Base-by-base conservation (phyloP, 1,140 invertebrate species). In the Micrasema longulum region DNA sequence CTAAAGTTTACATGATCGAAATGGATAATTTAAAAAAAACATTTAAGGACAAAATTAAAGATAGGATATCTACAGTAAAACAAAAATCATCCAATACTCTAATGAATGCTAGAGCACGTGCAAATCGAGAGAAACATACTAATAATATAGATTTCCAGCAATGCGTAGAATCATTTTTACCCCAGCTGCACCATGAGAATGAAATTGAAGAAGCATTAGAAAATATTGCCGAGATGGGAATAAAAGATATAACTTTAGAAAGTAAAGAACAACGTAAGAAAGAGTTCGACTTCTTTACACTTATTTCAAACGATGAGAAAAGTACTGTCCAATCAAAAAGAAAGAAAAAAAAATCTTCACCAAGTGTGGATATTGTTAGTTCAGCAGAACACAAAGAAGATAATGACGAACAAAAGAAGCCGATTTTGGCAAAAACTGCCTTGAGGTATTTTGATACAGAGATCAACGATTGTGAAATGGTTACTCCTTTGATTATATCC, bases 391-490 rank as follows among this genome's bases (percentile, higher is more conserved):
- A 26, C 1, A 20, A 64, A 31, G 23, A 35, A 22, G 12, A 41
- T 5, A 31, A 38, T 53, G 23, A 55, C 41, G 48, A 69, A 31
- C 11, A 20, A 22, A 69, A 41, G 52, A 18, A 38, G 10, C 20
- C 22, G 7, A n/a, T 20, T 9, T 47, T 43, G 1, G 55, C 12
- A 4, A 70, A 70, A 41, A 65, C 69, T 20, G 18, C 62, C 22
- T 57, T 71, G 31, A 41, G 53, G 11, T 71, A 71, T 71, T 71
- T 71, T 57, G 69, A 71, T 55, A 38, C 23, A 12, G 69, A 71
- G 20, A 66, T 71, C 1, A 66, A 71, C 65, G 35, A 53, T 18
- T 9, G 43, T 10, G 47, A 35, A n/a, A 12, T 41, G 23, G 36
- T 71, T 2, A 65, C 62, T 38, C 16, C 48, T 2, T 20, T 38